Percentiles rank a stretch among this genome's conserved stretches.
Conservation (phyloP, 2,797 vertebrate genomes). For the Cheirogaleus major region DNA sequence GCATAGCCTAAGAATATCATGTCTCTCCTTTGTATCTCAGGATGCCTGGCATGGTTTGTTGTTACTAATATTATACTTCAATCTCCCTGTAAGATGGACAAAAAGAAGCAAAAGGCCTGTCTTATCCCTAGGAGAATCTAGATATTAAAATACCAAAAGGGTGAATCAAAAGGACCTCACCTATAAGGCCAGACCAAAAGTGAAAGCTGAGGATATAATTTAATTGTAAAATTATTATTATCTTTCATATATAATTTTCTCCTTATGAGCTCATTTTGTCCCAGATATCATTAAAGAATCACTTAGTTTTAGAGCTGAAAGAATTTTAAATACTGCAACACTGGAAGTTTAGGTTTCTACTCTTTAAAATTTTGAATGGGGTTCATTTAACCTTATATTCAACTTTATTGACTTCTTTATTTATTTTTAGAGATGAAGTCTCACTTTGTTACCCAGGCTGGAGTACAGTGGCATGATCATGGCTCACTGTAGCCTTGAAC, state of each 20-base stretch:
- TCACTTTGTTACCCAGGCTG: neutral
- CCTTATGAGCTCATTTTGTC: constrained; percentile 8
- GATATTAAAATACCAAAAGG: constrained; percentile 34
- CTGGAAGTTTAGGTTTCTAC: neutral
- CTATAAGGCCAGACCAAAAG: neutral
- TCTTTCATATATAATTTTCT: neutral
- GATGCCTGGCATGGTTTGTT: constrained; percentile 15
- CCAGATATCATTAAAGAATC: neutral
- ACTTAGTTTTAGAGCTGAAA: neutral
- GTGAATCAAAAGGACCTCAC: neutral
- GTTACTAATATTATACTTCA: constrained; percentile 57
- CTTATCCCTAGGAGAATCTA: neutral
- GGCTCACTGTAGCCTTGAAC: neutral
- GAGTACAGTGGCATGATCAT: neutral
- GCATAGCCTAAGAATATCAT: constrained; percentile 57
- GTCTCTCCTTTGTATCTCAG: constrained; percentile 46
- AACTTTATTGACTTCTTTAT: neutral
- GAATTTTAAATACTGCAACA: neutral
- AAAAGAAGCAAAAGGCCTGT: constrained; percentile 28
- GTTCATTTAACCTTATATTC: constrained; percentile 40
- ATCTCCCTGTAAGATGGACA: constrained; percentile 16
- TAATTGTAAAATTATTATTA: constrained; percentile 13
- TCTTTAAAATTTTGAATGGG: constrained; percentile 25
- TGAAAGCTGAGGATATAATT: neutral
- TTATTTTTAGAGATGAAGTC: neutral